Conservation (phyloP, 1,140 invertebrate genomes). For the Panagrolaimus sp. region DNA sequence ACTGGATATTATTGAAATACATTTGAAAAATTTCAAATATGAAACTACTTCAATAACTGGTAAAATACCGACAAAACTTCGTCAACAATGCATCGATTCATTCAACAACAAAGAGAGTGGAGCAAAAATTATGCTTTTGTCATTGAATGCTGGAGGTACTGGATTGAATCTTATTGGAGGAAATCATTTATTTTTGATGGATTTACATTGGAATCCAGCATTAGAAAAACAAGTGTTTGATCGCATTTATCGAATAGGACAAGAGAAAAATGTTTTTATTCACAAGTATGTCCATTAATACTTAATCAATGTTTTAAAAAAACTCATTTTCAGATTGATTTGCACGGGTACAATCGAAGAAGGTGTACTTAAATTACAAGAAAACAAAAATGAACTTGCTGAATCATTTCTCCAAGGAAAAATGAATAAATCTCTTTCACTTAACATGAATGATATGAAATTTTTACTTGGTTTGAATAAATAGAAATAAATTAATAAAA, state of each 20-base stretch:
- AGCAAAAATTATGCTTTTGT: constrained; percentile 67
- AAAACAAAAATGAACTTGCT: constrained; percentile 74
- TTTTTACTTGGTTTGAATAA: too few species aligned
- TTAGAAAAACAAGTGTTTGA: constrained; percentile 84
- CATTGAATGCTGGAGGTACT: constrained; percentile 80
- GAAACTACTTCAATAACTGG: constrained; percentile 39
- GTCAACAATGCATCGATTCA: constrained; percentile 30
- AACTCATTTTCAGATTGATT: constrained; percentile 68
- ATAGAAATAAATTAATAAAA: too few species aligned
- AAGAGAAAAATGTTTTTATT: constrained; percentile 73
- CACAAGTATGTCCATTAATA: too few species aligned
- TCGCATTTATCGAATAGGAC: constrained; percentile 81
- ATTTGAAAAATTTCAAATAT: constrained; percentile 27
- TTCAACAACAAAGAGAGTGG: constrained; percentile 29
- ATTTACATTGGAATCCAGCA: constrained; percentile 91
- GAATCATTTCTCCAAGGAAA: constrained; percentile 67
- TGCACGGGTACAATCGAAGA: constrained; percentile 78
- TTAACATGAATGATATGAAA: too few species aligned
- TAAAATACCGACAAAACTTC: constrained; percentile 26
- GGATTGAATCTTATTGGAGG: constrained; percentile 82
- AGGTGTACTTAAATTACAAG: constrained; percentile 72
- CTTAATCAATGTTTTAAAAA: too few species aligned
- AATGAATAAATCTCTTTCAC: constrained; percentile 14
- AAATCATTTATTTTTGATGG: constrained; percentile 80
- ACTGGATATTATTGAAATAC: constrained; percentile 32